These are phyloP conservation scores for Patella depressa DNA, from an alignment of 2,888 invertebrate species.

Conservation along the genomic window DNA sequence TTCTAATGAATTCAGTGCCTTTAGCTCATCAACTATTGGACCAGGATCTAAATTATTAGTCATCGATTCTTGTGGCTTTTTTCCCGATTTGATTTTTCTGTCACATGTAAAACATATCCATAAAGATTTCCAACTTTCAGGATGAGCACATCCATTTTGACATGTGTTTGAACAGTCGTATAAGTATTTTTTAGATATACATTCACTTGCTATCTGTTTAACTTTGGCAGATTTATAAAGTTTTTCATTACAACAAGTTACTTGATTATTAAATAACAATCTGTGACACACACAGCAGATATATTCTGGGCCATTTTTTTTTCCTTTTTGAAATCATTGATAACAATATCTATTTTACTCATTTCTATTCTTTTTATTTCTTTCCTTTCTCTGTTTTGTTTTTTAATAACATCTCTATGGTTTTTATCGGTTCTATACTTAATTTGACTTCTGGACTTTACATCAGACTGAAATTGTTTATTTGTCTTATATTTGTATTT, in stretches of 20 bases:
- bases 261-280: no score
- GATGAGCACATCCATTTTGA: background rate
- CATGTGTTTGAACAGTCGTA: background rate
- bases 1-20: slow-evolving; percentile 30
- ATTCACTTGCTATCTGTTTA: background rate
- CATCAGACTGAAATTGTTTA: no score
- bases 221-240: background rate
- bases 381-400: no score
- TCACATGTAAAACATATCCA: slow-evolving; percentile 21
- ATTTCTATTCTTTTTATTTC: no score
- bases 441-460: no score
- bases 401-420: background rate
- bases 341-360: no score
- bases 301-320: no score
- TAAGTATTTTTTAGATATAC: background rate
- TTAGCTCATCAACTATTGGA: slow-evolving; percentile 13
- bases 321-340: no score
- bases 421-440: no score
- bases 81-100: slow-evolving; percentile 15
- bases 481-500: background rate
- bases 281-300: no score
- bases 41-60: slow-evolving; percentile 18
- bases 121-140: background rate
- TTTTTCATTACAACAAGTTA: no score
- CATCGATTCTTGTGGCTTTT: slow-evolving; percentile 18